These are phyloP conservation scores for Typhlomys cinereus DNA, from an alignment of 2,113 vertebrate genomes.

Conservation along the genomic window DNA sequence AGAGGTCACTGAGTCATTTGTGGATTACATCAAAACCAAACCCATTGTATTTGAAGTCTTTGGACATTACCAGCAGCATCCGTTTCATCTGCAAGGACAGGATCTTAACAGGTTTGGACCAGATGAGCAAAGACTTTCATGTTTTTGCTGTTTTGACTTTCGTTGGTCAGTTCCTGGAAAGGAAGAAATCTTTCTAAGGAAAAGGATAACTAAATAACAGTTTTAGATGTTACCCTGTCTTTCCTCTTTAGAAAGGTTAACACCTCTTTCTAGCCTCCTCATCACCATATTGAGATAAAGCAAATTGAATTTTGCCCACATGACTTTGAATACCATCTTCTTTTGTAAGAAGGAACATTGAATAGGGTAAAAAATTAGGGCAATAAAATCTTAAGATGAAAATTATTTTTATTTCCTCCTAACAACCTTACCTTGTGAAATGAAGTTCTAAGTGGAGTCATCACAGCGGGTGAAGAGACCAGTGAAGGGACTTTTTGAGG, in stretches of 20 bases:
- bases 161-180: not conserved
- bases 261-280: not conserved
- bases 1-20: conserved; percentile 97
- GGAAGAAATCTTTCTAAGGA: conserved; percentile 19
- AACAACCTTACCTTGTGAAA: not conserved
- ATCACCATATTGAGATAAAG: not conserved
- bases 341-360: not conserved
- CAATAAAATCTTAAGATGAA: not conserved
- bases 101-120: conserved; percentile 91
- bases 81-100: conserved; percentile 92
- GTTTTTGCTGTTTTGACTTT: not conserved
- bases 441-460: not conserved
- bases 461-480: not conserved
- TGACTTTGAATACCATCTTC: not conserved
- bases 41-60: conserved; percentile 99
- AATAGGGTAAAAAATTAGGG: not conserved
- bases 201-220: not conserved
- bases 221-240: not conserved
- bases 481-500: not conserved
- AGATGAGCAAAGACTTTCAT: not conserved
- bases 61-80: conserved; percentile 98
- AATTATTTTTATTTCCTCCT: not conserved
- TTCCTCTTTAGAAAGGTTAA: conserved; percentile 37
- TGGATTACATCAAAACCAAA: conserved; percentile 96
- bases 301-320: not conserved